Evolutionary conservation across 2,797 vertebrate species (phyloP).

Genomic region (Scyliorhinus canicula): DNA sequence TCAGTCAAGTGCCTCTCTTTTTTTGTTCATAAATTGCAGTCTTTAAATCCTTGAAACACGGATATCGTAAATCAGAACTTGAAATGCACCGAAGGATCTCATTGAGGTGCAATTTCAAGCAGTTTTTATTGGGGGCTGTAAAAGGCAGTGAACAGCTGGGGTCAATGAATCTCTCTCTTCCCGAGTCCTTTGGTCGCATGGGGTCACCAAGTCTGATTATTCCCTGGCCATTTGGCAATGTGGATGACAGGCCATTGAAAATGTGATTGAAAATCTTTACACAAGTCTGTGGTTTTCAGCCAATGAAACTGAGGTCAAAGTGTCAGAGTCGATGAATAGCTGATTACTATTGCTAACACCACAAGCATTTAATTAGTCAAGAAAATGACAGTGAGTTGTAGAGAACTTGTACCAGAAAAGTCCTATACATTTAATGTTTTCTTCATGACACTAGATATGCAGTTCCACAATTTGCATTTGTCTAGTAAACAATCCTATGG

Average conservation of each 20-base stretch:
- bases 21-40: background rate
- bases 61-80: background rate
- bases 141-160: background rate
- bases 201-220: background rate
- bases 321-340: background rate
- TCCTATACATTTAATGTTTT: background rate
- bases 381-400: background rate
- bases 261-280: background rate
- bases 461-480: background rate
- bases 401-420: background rate
- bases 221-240: constrained; percentile 2
- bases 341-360: constrained; percentile 6
- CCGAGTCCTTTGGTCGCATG: background rate
- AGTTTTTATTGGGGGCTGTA: constrained; percentile 26
- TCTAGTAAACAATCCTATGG: background rate
- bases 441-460: background rate
- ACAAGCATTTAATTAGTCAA: background rate
- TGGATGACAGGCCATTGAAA: background rate
- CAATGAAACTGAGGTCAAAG: constrained; percentile 1
- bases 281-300: background rate
- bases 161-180: background rate
- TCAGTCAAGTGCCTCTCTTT: background rate
- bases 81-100: background rate
- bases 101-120: background rate
- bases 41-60: background rate